Evolutionary conservation across 2,113 vertebrate genomes (phyloP).

Genomic region (Columbina picui): DNA sequence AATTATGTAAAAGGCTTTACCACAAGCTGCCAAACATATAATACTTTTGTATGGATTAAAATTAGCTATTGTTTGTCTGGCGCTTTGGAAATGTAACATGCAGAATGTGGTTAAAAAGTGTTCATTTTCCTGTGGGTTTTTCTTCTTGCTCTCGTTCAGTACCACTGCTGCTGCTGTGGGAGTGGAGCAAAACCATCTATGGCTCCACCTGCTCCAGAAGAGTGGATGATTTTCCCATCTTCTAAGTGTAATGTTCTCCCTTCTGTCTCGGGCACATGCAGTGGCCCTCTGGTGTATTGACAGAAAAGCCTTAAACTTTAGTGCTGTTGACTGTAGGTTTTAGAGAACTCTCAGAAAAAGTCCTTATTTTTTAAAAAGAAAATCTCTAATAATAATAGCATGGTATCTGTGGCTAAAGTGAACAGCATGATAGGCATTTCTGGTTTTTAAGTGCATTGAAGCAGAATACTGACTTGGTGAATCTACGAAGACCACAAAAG

Average conservation of each 20-base stretch:
- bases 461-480: not conserved
- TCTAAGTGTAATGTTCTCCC: not conserved
- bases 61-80: not conserved
- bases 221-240: rapidly evolving
- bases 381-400: not conserved
- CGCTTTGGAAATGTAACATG: not conserved
- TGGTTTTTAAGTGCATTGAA: not conserved
- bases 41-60: not conserved
- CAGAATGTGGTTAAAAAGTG: not conserved
- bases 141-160: not conserved
- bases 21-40: not conserved
- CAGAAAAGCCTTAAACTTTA: not conserved
- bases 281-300: not conserved
- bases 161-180: rapidly evolving
- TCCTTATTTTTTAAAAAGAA: not conserved
- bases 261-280: not conserved
- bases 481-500: not conserved
- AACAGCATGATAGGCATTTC: not conserved
- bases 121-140: not conserved
- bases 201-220: not conserved
- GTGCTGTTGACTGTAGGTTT: not conserved
- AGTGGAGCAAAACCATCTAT: not conserved
- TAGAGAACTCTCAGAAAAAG: not conserved
- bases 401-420: not conserved
- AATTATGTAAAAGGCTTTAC: not conserved